Conservation (phyloP, 1,140 invertebrate species). For the Halotydeus destructor region DNA sequence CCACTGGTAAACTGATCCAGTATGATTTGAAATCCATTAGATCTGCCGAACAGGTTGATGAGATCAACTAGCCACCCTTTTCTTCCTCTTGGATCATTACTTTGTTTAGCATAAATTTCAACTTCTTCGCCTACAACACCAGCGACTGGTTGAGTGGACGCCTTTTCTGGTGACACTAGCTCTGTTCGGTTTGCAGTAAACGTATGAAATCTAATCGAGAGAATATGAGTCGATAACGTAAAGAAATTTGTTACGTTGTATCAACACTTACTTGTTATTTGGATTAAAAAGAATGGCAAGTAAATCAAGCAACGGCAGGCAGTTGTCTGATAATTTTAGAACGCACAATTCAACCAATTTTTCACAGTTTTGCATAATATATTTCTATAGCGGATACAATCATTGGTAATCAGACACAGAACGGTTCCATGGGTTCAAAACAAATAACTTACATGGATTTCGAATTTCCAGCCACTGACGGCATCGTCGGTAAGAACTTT, state of each 20-base stretch:
- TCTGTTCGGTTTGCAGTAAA: constrained; percentile 67
- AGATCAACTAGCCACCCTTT: constrained; percentile 83
- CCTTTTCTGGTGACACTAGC: constrained; percentile 37
- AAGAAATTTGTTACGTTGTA: no score
- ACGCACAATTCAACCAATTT: constrained; percentile 78
- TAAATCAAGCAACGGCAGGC: constrained; percentile 75
- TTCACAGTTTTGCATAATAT: constrained; percentile 78
- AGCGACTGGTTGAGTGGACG: neutral
- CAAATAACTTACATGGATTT: constrained; percentile 53
- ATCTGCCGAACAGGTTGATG: constrained; percentile 74
- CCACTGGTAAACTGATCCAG: constrained; percentile 60
- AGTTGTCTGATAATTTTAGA: constrained; percentile 69
- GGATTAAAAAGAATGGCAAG: constrained; percentile 83
- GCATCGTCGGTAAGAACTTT: constrained; percentile 97
- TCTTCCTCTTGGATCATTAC: constrained; percentile 28
- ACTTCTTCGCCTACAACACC: constrained; percentile 47
- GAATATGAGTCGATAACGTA: constrained; percentile 4
- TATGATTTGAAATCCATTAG: constrained; percentile 68
- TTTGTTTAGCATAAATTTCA: constrained; percentile 54
- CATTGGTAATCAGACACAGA: neutral
- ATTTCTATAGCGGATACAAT: constrained; percentile 30
- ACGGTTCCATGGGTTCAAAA: neutral
- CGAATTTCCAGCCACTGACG: constrained; percentile 88
- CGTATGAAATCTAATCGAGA: constrained; percentile 55
- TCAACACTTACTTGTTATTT: constrained; percentile 53